These are phyloP conservation scores for Geopemphigus sp. DNA, from an alignment of 1,140 invertebrate genomes.

Conservation along the genomic window DNA sequence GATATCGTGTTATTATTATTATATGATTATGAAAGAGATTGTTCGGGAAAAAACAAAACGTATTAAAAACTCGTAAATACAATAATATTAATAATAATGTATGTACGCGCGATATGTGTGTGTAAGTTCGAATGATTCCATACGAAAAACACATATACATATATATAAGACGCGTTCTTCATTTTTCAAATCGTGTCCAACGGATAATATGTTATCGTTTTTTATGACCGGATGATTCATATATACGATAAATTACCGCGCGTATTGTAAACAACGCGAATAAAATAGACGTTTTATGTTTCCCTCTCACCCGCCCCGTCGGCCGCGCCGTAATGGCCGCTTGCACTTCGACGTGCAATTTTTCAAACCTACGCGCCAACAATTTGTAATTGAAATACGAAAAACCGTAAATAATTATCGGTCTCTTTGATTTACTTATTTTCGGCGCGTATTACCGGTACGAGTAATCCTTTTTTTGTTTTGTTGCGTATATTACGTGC, in stretches of 20 bases:
- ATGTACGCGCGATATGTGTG: no score
- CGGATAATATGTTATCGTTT: background rate
- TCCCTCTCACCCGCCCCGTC: no score
- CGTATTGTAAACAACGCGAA: background rate
- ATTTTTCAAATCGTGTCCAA: slow-evolving; percentile 3
- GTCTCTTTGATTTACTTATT: background rate
- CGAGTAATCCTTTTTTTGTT: no score
- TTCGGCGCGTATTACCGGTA: no score
- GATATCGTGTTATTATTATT: no score
- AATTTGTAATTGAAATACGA: background rate
- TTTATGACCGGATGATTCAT: background rate
- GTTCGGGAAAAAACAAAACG: no score
- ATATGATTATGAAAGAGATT: no score
- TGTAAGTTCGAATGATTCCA: background rate
- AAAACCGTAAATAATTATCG: background rate
- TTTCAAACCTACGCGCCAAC: no score
- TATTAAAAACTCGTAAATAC: no score
- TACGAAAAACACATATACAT: background rate
- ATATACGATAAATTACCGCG: background rate
- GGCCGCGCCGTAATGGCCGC: no score
- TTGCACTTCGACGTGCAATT: background rate
- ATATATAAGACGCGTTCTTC: background rate
- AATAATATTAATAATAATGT: no score
- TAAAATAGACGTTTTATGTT: background rate
- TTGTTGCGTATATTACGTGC: no score